Percentiles rank a stretch among this genome's conserved stretches.
Conservation (phyloP, 2,888 invertebrate genomes). For the Cryptus armator region DNA sequence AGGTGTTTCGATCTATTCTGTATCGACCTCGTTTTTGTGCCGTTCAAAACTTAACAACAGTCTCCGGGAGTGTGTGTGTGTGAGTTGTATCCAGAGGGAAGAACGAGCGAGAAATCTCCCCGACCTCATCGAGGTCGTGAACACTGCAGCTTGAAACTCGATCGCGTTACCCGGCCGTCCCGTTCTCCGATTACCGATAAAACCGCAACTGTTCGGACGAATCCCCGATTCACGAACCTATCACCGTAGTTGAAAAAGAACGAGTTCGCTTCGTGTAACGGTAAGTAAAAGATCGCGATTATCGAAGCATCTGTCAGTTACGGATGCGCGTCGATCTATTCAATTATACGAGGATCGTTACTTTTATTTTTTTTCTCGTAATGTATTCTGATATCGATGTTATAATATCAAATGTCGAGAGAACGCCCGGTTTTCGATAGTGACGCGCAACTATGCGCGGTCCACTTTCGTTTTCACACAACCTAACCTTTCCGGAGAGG, state of each 20-base stretch:
- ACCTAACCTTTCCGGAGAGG: slow-evolving; percentile 48
- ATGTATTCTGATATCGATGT: too few relatives aligned
- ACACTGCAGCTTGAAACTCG: slow-evolving; percentile 41
- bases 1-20: slow-evolving; percentile 44
- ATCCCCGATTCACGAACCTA: not conserved
- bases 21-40: slow-evolving; percentile 51
- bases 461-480: slow-evolving; percentile 64
- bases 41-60: slow-evolving; percentile 18
- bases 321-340: too few relatives aligned
- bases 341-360: too few relatives aligned
- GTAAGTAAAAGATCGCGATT: not conserved
- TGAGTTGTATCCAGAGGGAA: not conserved
- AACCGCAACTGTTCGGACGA: not conserved
- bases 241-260: not conserved
- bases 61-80: too few relatives aligned
- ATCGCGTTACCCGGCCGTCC: slow-evolving; percentile 37
- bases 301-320: too few relatives aligned
- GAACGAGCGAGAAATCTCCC: slow-evolving; percentile 18
- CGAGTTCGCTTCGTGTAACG: not conserved
- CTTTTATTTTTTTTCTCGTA: too few relatives aligned
- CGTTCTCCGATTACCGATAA: slow-evolving; percentile 35
- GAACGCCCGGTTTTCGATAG: slow-evolving; percentile 32
- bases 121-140: slow-evolving; percentile 59
- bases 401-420: not conserved
- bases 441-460: slow-evolving; percentile 18